Percentiles rank a stretch among this genome's conserved stretches.
Evolutionary conservation across 1,140 invertebrate species (phyloP).

Genomic region (Tribolium madens): DNA sequence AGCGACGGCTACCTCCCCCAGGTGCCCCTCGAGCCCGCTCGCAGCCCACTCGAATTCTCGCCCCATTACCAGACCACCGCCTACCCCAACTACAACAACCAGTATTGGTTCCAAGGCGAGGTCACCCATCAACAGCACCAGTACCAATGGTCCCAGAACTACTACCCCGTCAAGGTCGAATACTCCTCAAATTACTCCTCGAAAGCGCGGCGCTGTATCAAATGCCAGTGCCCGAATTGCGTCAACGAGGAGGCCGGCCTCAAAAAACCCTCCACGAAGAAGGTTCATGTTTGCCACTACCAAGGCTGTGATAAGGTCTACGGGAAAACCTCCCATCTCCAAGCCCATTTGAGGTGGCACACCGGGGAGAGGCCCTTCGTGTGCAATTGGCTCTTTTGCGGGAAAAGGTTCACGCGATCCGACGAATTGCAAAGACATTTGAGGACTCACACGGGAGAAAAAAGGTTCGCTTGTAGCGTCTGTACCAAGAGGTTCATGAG

Average conservation of each 20-base stretch:
- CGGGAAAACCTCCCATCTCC: slow-evolving; percentile 91
- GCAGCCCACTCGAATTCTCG: slow-evolving; percentile 62
- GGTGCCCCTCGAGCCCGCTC: slow-evolving; percentile 57
- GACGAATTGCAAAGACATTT: slow-evolving; percentile 89
- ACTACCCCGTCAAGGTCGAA: slow-evolving; percentile 53
- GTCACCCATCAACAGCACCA: slow-evolving; percentile 59
- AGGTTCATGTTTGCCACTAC: slow-evolving; percentile 91
- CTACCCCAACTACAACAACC: slow-evolving; percentile 59
- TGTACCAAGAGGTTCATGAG: slow-evolving; percentile 86
- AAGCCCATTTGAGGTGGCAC: slow-evolving; percentile 89
- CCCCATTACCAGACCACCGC: slow-evolving; percentile 60
- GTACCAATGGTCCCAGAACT: slow-evolving; percentile 56
- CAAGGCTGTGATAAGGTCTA: slow-evolving; percentile 93
- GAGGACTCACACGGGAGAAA: slow-evolving; percentile 86
- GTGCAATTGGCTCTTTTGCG: slow-evolving; percentile 86
- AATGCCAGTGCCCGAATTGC: slow-evolving; percentile 80
- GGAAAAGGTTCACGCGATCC: slow-evolving; percentile 88
- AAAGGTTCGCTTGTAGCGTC: slow-evolving; percentile 79
- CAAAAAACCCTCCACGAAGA: slow-evolving; percentile 74
- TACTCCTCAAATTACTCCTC: slow-evolving; percentile 53
- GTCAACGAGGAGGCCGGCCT: slow-evolving; percentile 74
- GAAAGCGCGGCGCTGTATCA: slow-evolving; percentile 62
- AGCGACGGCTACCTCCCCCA: slow-evolving; percentile 61
- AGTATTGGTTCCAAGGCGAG: slow-evolving; percentile 63
- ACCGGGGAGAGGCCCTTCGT: slow-evolving; percentile 81